Evolutionary conservation across 2,888 invertebrate species (phyloP), one percentile per base, ranked within the genome.

Genomic region (Xanthorhoe designata): DNA sequence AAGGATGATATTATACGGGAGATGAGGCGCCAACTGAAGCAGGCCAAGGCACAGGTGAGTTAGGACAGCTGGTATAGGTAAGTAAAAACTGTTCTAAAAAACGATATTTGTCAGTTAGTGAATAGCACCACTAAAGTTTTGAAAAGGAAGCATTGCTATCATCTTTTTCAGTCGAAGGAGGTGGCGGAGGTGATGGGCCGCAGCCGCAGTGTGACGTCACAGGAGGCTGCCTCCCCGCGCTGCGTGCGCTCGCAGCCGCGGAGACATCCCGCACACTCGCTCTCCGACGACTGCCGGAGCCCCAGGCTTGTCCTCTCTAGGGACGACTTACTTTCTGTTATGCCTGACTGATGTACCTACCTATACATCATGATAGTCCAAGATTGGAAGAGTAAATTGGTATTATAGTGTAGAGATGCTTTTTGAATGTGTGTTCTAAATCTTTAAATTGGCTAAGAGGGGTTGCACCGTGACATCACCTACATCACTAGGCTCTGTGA

Each of bases 1-100:
- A 94, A 94, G 79, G 95, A 96, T 74, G 95, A 95, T 68, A 94
- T 96, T 76, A 95, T 96, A 64, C 94, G 94, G 64, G 95, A 95
- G 85, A 91, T 96, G 91, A 82, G 95, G 2, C 88, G 94, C 51
- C 95, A 96, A 83, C 89, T 96, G 54, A 61, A 66, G 42, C 61
- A 60, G 18, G 63, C 60, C 13, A 63, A 65, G 49, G 57, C 56
- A 8, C 57, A 68, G 67, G 63, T 66, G 13, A 38, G 32, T 32
- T 7, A 32, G 32, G 6, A 5, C 32, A 7, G 32, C 24, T 24
- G n/a, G n/a, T n/a, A n/a, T n/a, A n/a, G n/a, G n/a, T n/a, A n/a
- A n/a, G n/a, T n/a, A n/a, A n/a, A n/a, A n/a, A n/a, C n/a, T n/a
- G n/a, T n/a, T n/a, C n/a, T n/a, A n/a, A n/a, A n/a, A n/a, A n/a